phyloP scores from a whole-genome alignment of 1,140 invertebrate genomes.

The Caenorhabditis briggsae region DNA sequence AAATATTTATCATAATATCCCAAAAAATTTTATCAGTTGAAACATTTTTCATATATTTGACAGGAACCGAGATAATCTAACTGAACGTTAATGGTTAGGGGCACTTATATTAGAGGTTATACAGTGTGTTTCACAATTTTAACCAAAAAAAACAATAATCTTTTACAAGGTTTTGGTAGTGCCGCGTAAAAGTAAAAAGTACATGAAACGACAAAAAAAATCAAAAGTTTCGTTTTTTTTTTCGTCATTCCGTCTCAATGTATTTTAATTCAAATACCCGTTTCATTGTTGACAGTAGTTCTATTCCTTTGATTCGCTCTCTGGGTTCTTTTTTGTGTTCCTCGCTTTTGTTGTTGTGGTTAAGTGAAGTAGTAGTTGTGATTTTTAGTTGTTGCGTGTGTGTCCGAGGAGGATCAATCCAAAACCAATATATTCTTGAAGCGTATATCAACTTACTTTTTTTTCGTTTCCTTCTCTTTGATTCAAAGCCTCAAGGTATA shows the following conservation, averaged over 20 bases:
- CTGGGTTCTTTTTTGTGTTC: constrained; percentile 48
- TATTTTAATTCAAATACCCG: constrained; percentile 46
- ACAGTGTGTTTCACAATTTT: too few species aligned
- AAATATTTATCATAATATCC: too few species aligned
- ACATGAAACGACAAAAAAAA: neutral
- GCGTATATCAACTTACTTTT: constrained; percentile 30
- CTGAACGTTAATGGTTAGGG: too few species aligned
- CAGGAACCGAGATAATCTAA: too few species aligned
- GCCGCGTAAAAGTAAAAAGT: neutral
- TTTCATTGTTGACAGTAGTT: constrained; percentile 47
- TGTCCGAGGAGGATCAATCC: neutral
- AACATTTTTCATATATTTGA: too few species aligned
- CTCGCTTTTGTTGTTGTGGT: constrained; percentile 11
- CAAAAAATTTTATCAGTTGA: too few species aligned
- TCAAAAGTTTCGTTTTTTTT: constrained; percentile 1
- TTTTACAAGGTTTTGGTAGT: too few species aligned
- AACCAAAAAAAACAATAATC: too few species aligned
- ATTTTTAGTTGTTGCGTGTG: neutral
- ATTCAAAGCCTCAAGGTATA: neutral
- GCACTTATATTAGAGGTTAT: too few species aligned
- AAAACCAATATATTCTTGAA: constrained; percentile 31
- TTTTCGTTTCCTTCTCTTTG: neutral
- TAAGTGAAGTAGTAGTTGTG: constrained; percentile 34
- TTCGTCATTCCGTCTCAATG: neutral
- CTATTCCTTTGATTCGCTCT: constrained; percentile 38